Percentiles rank a stretch among this genome's conserved stretches.
Evolutionary conservation across 2,113 vertebrate genomes (phyloP).

Genomic region (Thalassarche chlororhynchos): DNA sequence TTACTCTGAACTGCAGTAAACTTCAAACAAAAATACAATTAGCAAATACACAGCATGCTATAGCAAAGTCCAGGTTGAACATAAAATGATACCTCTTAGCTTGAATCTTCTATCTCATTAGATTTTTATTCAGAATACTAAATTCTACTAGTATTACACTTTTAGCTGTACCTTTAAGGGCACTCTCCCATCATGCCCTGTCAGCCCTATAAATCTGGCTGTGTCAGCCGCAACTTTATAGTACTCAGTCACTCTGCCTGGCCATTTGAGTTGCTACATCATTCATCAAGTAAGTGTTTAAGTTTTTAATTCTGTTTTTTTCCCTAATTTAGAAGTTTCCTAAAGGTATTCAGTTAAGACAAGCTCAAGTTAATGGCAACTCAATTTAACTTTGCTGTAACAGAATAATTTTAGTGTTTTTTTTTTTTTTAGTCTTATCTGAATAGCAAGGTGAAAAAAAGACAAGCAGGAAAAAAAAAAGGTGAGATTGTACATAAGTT

Average conservation of each 20-base stretch:
- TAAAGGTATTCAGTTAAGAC: background rate
- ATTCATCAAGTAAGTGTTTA: background rate
- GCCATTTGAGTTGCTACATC: background rate
- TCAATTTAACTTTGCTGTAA: background rate
- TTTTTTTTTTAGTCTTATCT: background rate
- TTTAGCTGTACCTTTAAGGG: background rate
- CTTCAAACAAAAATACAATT: background rate
- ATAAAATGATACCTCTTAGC: background rate
- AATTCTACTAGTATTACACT: background rate
- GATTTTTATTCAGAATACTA: background rate
- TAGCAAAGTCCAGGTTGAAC: background rate
- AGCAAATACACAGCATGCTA: background rate
- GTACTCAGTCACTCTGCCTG: background rate
- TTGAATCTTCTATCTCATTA: background rate
- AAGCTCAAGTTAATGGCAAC: background rate
- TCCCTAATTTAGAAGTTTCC: background rate
- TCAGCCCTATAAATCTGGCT: background rate
- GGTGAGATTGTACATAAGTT: background rate
- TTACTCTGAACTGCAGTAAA: background rate
- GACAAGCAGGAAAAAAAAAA: background rate
- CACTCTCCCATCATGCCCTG: background rate
- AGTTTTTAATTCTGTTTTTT: background rate
- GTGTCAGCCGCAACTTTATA: background rate
- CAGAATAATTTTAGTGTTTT: background rate
- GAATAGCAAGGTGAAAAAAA: background rate